Percentiles rank a stretch among this genome's conserved stretches.
phyloP scores from a whole-genome alignment of 2,888 invertebrate genomes.

The Chironomus riparius region DNA sequence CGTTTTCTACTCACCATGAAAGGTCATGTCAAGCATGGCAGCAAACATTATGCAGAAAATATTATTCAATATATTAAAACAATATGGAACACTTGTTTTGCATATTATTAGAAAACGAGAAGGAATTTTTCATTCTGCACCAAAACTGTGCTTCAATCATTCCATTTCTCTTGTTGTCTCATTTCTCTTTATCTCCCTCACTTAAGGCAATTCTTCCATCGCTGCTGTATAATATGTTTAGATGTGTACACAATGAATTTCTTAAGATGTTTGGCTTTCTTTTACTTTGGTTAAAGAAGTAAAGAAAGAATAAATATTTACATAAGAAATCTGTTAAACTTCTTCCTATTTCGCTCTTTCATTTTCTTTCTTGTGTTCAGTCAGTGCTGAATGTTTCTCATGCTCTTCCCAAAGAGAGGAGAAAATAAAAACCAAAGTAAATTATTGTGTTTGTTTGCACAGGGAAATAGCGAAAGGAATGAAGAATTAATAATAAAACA shows the following conservation, averaged over 20 bases:
- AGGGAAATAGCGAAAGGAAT: neutral
- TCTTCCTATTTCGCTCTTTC: neutral
- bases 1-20: neutral
- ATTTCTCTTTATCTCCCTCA: neutral
- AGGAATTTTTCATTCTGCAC: neutral
- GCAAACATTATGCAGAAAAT: conserved; percentile 23
- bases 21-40: conserved; percentile 22
- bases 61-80: conserved; percentile 27
- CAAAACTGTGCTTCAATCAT: too few species aligned
- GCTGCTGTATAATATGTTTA: neutral
- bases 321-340: conserved; percentile 18
- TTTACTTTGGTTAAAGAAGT: conserved; percentile 3
- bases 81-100: conserved; percentile 28
- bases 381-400: too few species aligned
- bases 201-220: neutral
- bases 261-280: conserved; percentile 17
- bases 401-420: neutral
- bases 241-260: neutral
- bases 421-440: neutral
- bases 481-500: neutral
- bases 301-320: conserved; percentile 25
- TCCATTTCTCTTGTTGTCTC: neutral
- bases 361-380: neutral
- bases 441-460: neutral
- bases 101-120: conserved; percentile 20